Evolutionary conservation across 1,140 invertebrate genomes (phyloP).

Genomic region (Maniola jurtina): DNA sequence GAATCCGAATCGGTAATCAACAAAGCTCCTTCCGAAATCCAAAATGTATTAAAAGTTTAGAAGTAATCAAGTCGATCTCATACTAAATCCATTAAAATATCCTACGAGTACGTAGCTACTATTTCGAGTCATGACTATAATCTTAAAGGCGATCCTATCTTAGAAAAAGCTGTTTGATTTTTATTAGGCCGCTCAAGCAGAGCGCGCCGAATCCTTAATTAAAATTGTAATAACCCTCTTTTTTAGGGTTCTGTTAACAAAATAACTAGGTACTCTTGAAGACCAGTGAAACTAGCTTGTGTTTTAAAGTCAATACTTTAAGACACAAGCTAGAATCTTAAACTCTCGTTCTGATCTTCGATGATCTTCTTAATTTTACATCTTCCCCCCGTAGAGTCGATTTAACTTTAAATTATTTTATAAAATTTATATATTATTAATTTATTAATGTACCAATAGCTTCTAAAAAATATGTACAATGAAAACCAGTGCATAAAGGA

Average conservation of each 20-base stretch:
- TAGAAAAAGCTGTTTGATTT: conserved; percentile 47
- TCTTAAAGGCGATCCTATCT: conserved; percentile 31
- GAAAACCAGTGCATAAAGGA: too few relatives aligned
- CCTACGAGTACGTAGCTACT: conserved; percentile 19
- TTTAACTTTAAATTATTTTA: too few relatives aligned
- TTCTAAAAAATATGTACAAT: too few relatives aligned
- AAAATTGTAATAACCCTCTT: conserved; percentile 42
- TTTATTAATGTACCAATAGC: too few relatives aligned
- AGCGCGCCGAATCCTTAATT: conserved; percentile 67
- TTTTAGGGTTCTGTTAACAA: conserved; percentile 5
- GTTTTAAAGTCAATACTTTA: too few relatives aligned
- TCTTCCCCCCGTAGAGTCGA: too few relatives aligned
- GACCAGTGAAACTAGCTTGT: too few relatives aligned
- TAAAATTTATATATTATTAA: too few relatives aligned
- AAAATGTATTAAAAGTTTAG: conserved; percentile 12
- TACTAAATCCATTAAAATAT: conserved; percentile 22
- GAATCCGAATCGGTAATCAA: conserved; percentile 6
- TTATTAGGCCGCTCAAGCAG: conserved; percentile 50
- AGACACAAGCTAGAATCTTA: too few relatives aligned
- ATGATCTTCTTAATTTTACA: too few relatives aligned
- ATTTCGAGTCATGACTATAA: conserved; percentile 29
- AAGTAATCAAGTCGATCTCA: conserved; percentile 19
- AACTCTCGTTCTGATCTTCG: too few relatives aligned
- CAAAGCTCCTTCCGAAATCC: conserved; percentile 11
- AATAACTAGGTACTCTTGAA: neutral